Conservation (phyloP, 2,113 vertebrate genomes). For the Chionodraco myersi region DNA sequence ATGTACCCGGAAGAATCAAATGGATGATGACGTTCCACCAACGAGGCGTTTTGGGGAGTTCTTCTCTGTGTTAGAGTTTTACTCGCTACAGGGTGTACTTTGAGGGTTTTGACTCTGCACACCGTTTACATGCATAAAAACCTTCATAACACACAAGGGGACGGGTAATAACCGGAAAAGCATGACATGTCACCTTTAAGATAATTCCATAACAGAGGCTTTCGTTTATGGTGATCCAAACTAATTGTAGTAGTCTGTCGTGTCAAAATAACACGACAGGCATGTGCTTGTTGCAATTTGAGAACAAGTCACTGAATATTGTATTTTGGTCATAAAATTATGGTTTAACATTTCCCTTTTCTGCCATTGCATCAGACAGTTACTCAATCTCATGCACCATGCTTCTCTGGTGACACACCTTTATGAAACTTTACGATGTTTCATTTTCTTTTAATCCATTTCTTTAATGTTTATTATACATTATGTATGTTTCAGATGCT, state of each 20-base stretch:
- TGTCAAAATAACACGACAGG: neutral
- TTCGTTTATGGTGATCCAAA: neutral
- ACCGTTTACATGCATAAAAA: too few species aligned
- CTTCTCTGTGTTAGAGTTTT: too few species aligned
- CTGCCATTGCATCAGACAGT: neutral
- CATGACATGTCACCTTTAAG: too few species aligned
- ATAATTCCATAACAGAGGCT: neutral
- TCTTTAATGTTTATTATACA: neutral
- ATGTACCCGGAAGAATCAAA: too few species aligned
- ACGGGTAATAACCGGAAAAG: too few species aligned
- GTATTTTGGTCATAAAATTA: neutral
- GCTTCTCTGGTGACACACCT: neutral
- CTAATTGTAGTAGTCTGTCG: too few species aligned
- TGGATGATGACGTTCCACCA: too few species aligned
- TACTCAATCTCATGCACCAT: neutral
- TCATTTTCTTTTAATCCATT: neutral
- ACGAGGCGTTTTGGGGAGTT: too few species aligned
- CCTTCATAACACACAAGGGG: too few species aligned
- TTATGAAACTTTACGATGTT: neutral
- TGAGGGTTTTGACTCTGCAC: too few species aligned
- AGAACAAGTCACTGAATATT: neutral
- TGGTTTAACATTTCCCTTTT: neutral
- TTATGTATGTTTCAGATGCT: neutral
- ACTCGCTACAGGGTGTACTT: too few species aligned
- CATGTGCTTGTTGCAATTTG: neutral